These are phyloP conservation scores for Fistularia commersonii DNA, from an alignment of 2,797 vertebrate species.

Conservation along the genomic window DNA sequence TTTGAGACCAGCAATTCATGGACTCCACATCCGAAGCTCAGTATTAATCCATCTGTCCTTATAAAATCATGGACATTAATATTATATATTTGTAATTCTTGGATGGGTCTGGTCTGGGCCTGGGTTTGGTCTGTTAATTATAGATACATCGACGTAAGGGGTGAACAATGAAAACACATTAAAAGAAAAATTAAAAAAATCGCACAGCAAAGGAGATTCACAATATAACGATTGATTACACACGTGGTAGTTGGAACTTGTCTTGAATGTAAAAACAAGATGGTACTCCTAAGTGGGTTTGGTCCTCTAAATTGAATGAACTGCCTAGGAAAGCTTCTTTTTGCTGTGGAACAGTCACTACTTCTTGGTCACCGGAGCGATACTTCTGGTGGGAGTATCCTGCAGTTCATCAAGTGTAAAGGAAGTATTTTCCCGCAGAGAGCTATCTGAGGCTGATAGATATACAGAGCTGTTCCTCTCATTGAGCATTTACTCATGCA, in stretches of 20 bases:
- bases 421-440: slow-evolving; percentile 26
- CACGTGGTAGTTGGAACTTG: slow-evolving; percentile 25
- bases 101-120: slow-evolving; percentile 52
- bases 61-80: no score
- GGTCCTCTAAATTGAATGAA: slow-evolving; percentile 29
- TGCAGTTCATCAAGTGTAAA: slow-evolving; percentile 40
- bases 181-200: slow-evolving; percentile 30
- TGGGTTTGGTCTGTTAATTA: slow-evolving; percentile 57
- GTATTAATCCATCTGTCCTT: no score
- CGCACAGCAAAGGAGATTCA: slow-evolving; percentile 49
- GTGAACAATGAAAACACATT: slow-evolving; percentile 53
- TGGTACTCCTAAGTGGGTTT: slow-evolving; percentile 5
- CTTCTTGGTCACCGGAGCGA: slow-evolving; percentile 25
- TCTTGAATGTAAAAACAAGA: slow-evolving; percentile 32
- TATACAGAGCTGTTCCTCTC: slow-evolving; percentile 30
- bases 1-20: slow-evolving; percentile 9
- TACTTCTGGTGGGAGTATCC: slow-evolving; percentile 30
- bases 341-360: slow-evolving; percentile 34
- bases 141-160: slow-evolving; percentile 46
- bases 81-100: slow-evolving; percentile 48
- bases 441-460: slow-evolving; percentile 50
- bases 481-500: slow-evolving; percentile 31
- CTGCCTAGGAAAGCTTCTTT: slow-evolving; percentile 37
- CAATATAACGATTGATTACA: slow-evolving; percentile 46
- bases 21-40: slow-evolving; percentile 4